Evolutionary conservation across 2,113 vertebrate species (phyloP), one percentile per base, ranked within the genome.

Genomic region (Thinocorus orbignyianus): DNA sequence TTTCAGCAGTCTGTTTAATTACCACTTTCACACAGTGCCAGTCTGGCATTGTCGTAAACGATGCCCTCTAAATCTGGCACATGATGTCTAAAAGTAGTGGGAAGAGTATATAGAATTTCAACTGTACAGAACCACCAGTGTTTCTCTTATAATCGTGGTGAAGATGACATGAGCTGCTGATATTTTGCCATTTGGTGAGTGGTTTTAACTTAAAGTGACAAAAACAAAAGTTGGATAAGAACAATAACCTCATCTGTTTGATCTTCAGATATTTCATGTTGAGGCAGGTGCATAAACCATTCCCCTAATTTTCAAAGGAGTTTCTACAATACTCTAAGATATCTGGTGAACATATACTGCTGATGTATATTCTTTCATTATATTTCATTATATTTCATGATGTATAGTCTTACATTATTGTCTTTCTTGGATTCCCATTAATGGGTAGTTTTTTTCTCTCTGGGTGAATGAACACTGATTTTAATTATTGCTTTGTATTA

Each of bases 1-100:
- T 72, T 86, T 57, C 85, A 73, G 44, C 72, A n/a, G 72, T 78
- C 86, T 51, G 61, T 31, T 91, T 97, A 72, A 93, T 83, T 88
- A 19, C 33, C 39, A 26, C 52, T 95, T 42, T 33, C 86, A 51
- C 46, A 64, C 41, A 7, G 52, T 76, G 62, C 44, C 57, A 48
- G 52, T 46, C 87, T 94, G 90, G 17, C 76, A 61, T 49, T 84
- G 41, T 90, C 79, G 33, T 72, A 86, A 85, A 62, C 0, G 3
- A 28, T 93, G 78, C 78, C 60, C 48, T 88, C 13, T 92, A 83
- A 92, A 71, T 92, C 80, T 92, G 73, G 64, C 44, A 69, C 24
- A 10, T 62, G 62, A 30, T 76, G 51, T 69, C 62, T 79, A 58
- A 90, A 66, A 81, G 33, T 26, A 61, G 24, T 55, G 52, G 52